Evolutionary conservation across 2,113 vertebrate species (phyloP), one percentile per base, ranked within the genome.

Genomic region (Elachura formosa): DNA sequence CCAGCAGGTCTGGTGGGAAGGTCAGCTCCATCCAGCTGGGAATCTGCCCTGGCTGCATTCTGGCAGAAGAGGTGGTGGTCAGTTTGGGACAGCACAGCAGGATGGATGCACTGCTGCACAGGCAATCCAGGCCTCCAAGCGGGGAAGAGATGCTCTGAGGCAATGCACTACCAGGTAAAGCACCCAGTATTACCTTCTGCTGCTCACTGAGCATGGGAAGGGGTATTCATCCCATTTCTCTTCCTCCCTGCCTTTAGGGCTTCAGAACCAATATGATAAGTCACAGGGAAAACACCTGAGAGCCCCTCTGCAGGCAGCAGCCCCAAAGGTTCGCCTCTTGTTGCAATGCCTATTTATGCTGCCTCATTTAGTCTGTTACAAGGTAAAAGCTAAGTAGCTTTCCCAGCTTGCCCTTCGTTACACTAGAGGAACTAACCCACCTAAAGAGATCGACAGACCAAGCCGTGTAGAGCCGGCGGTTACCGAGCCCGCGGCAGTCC

Each of bases 41-140:
- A 96, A 97, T 95, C 89, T 93, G 84, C 79, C 89, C 87, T 43
- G 38, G 49, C 77, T 69, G 55, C 96, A 92, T 97, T 94, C 92
- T 96, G 40, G 33, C n/a, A 81, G 36, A 41, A 81, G 48, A 79
- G 34, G 76, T 79, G 45, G 51, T 81, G 40, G 38, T 61, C 82
- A 88, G 0, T 62, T 84, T 51, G 6, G 45, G 82, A 41, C 38
- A 80, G 36, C 49, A 61, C 18, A 49, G 55, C 28, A 84, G 67
- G 51, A 88, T 28, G 26, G 67, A 80, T 64, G 33, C 11, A 17
- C n/a, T 63, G 64, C 36, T 85, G 17, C 75, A 82, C 18, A 87
- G 45, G 24, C 41, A 73, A 46, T 28, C 25, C 77, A 33, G 18
- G 28, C 26, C 20, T 43, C 28, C 0, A 1, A 18, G 18, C 56